A percentile compares a stretch with the other conserved stretches of the same genome.
Conservation (phyloP, 1,140 invertebrate genomes). For the Cotesia vestalis region DNA sequence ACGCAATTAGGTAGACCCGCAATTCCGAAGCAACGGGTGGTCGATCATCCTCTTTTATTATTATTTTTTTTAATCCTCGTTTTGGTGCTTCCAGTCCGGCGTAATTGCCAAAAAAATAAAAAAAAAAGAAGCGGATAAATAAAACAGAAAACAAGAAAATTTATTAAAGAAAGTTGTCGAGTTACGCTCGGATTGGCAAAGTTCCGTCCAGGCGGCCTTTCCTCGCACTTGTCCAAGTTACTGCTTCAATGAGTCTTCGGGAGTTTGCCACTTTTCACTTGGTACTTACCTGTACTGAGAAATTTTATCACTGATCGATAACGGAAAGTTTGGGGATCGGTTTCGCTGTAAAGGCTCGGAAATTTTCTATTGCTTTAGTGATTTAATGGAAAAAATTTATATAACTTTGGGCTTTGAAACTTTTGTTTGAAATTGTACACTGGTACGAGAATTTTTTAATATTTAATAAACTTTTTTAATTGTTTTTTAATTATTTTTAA, state of each 20-base stretch:
- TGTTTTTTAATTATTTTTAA: too few species aligned
- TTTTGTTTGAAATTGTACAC: too few species aligned
- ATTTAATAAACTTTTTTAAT: too few species aligned
- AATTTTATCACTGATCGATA: not conserved
- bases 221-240: too few species aligned
- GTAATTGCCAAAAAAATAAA: conserved; percentile 17
- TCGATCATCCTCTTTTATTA: conserved; percentile 17
- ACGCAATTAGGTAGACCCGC: conserved; percentile 22
- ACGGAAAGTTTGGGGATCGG: not conserved
- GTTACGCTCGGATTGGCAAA: conserved; percentile 10
- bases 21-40: conserved; percentile 26
- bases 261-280: conserved; percentile 13
- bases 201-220: not conserved
- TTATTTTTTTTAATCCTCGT: conserved; percentile 24
- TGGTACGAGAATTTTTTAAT: too few species aligned
- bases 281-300: not conserved
- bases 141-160: not conserved
- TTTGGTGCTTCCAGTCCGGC: too few species aligned
- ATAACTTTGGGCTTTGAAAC: not conserved
- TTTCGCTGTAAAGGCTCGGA: not conserved
- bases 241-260: not conserved
- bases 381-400: conserved; percentile 24
- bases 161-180: not conserved
- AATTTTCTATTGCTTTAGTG: not conserved
- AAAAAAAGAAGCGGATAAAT: not conserved